These are phyloP conservation scores for Engraulis encrasicolus DNA, from an alignment of 2,113 vertebrate species.

Conservation along the genomic window DNA sequence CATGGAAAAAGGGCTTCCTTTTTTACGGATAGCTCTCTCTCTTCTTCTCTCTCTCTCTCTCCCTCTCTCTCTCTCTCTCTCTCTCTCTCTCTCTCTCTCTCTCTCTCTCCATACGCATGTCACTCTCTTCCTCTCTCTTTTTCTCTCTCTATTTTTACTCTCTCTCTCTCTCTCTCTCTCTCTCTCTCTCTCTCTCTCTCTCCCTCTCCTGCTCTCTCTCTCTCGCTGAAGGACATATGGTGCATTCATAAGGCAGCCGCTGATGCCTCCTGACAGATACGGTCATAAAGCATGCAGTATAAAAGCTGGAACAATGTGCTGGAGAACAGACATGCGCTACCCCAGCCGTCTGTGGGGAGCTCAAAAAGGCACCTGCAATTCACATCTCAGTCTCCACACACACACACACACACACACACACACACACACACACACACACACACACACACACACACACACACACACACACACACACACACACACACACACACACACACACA, in stretches of 20 bases:
- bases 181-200: neutral
- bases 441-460: too few relatives aligned
- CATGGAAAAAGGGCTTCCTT: neutral
- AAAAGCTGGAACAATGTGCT: constrained; percentile 3
- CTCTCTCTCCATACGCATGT: neutral
- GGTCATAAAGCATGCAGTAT: neutral
- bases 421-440: too few relatives aligned
- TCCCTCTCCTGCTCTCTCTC: neutral
- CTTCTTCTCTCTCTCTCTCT: neutral
- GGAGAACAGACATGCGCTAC: neutral
- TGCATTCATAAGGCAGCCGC: neutral
- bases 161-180: neutral
- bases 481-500: too few relatives aligned
- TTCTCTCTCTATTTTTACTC: neutral
- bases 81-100: neutral
- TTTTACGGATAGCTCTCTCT: too few relatives aligned
- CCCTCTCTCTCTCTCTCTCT: neutral
- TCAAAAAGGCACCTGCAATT: neutral
- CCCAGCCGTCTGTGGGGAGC: neutral
- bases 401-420: too few relatives aligned
- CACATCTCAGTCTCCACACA: neutral
- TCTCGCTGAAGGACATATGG: constrained; percentile 14
- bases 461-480: too few relatives aligned
- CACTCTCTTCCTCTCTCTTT: neutral
- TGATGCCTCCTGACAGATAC: neutral